Base-by-base conservation (phyloP, 2,113 vertebrate genomes). In the Saccopteryx bilineata region DNA sequence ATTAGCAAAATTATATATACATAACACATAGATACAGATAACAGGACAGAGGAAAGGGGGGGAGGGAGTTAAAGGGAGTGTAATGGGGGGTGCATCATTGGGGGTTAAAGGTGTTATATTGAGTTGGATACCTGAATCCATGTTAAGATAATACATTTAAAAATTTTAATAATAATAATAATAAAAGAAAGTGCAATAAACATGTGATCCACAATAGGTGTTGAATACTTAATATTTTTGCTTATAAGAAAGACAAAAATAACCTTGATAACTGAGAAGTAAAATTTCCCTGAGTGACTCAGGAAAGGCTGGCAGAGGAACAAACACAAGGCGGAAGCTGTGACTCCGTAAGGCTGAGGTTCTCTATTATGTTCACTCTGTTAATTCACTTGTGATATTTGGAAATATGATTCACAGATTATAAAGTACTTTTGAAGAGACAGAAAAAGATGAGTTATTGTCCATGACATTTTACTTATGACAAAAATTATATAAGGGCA, bases 311-410 rank as follows among this genome's bases (percentile, higher is more conserved):
- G 54, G 8, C 31, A 85, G 21, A 74, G 23, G 39, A 74, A 71
- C 1, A 9, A 50, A 14, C 3, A 21, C 18, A 52, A 79, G 14
- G 21, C 7, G 0, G 12, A 48, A 9, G 26, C 19, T 52, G 2
- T 26, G 18, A 60, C 26, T 86, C 28, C 28, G 4, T 19, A 80
- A 24, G 17, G 69, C 4, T 83, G 19, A 87, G 56, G 26, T 33
- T 13, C 23, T 66, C 54, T 66, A 21, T 80, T 28, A 91, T 3
- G 52, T 82, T 31, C 10, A 63, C 7, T 46, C 14, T 93, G 15
- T 10, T 82, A 60, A 65, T 39, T 84, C 39, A 72, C 66, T 52
- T 84, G 21, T 68, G 54, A 58, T 97, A 74, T 46, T 88, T 96
- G 14, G 60, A 91, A 95, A 91, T 39, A 83, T 12, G 75, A 88